These are phyloP conservation scores for Lasiurus borealis DNA, from an alignment of 2,113 vertebrate genomes.

Conservation along the genomic window DNA sequence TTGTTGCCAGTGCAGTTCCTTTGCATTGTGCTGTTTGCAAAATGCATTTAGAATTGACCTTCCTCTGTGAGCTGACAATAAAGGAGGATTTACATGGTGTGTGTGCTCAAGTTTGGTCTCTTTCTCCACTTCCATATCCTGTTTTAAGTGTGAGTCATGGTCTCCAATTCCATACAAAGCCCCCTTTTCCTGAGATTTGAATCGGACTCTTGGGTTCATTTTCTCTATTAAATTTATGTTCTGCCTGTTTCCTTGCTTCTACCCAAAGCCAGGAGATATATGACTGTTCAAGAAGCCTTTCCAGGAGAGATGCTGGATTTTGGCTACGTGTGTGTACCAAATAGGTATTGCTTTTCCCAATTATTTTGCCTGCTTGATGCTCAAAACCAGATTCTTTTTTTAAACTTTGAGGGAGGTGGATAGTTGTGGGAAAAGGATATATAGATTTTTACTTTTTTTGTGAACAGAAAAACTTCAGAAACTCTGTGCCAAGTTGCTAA, in stretches of 20 bases:
- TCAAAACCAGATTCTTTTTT: conserved; percentile 11
- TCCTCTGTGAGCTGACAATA: conserved; percentile 65
- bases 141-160: conserved; percentile 71
- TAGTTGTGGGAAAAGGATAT: background rate
- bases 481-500: conserved; percentile 1
- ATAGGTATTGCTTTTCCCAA: background rate
- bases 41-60: conserved; percentile 66
- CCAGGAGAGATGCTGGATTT: background rate
- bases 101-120: conserved; percentile 47
- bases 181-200: conserved; percentile 75
- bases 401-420: background rate
- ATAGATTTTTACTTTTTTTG: conserved; percentile 24
- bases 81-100: conserved; percentile 72
- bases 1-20: background rate
- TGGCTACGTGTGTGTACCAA: background rate
- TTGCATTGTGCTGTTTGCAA: conserved; percentile 34
- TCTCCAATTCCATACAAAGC: conserved; percentile 66
- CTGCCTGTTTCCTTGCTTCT: conserved; percentile 67
- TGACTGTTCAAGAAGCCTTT: conserved; percentile 59
- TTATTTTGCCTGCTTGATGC: background rate
- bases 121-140: conserved; percentile 71
- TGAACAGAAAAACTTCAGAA: conserved; percentile 24
- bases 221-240: conserved; percentile 76
- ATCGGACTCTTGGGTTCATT: conserved; percentile 59
- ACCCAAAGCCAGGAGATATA: conserved; percentile 51